These are phyloP conservation scores for Pseudomyrmex pallidus DNA, from an alignment of 1,140 invertebrate genomes.

Conservation along the genomic window DNA sequence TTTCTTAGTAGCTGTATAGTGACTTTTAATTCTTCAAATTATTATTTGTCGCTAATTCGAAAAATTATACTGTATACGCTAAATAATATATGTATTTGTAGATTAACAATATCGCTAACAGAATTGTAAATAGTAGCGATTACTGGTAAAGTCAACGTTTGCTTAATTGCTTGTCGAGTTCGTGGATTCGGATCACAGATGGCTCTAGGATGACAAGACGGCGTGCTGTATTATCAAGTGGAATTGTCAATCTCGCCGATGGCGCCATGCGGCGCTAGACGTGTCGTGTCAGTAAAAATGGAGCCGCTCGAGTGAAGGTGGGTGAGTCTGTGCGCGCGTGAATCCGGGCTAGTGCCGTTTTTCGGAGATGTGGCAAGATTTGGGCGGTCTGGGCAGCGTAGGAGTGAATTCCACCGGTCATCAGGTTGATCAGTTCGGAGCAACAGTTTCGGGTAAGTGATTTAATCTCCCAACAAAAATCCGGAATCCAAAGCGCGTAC, in stretches of 20 bases:
- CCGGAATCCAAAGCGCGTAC: neutral
- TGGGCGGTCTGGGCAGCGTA: conserved; percentile 79
- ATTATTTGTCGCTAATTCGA: too few relatives aligned
- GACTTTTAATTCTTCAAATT: too few relatives aligned
- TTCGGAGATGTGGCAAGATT: conserved; percentile 83
- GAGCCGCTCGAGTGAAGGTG: conserved; percentile 81
- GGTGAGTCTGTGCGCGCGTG: conserved; percentile 75
- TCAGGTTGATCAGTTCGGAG: conserved; percentile 82
- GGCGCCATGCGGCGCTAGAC: neutral
- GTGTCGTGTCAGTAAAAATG: conserved; percentile 77
- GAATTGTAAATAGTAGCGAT: too few relatives aligned
- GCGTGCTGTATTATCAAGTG: neutral
- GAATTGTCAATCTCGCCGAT: neutral
- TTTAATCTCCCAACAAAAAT: neutral
- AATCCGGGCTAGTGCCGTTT: conserved; percentile 72
- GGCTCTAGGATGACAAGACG: too few relatives aligned
- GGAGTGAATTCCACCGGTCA: conserved; percentile 80
- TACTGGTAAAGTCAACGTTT: too few relatives aligned
- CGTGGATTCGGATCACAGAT: too few relatives aligned
- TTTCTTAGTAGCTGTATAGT: too few relatives aligned
- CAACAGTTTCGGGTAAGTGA: conserved; percentile 76
- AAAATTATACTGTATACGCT: too few relatives aligned
- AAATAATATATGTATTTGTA: too few relatives aligned
- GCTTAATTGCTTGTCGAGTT: too few relatives aligned
- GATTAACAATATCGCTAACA: too few relatives aligned